Evolutionary conservation across 2,888 invertebrate species (phyloP), one percentile per base, ranked within the genome.

Genomic region (Venusia cambrica): DNA sequence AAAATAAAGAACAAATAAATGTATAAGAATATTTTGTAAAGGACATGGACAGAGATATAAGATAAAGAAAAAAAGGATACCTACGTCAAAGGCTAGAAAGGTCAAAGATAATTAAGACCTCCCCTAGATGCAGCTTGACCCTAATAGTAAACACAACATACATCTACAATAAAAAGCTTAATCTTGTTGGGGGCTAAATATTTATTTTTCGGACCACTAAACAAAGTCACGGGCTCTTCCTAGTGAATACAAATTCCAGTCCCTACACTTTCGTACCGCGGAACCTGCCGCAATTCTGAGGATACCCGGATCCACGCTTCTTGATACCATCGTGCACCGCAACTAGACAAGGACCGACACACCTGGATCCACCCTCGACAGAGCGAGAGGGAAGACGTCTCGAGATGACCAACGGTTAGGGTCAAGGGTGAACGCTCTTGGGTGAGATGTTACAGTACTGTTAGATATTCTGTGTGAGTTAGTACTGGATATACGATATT

Each of bases 381-480:
- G 62, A 73, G 47, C 7, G 64, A 51, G 76, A 77, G 42, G 29
- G 61, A 42, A 47, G 51, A 55, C 64, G 68, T 70, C 72, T 73
- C 71, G 64, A 75, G 80, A 81, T 85, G 85, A 83, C 85, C 85
- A 84, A 75, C 74, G 70, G 72, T 74, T 74, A 75, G 77, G 85
- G 85, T 87, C 85, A 87, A 65, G 77, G 85, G 85, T 87, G 83
- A 87, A 87, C 62, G 85, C 77, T 84, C 85, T 76, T 64, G 70
- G 79, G 75, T 74, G 76, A 77, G 68, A 50, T 47, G 47, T 47
- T 41, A 38, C 18, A 40, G 32, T 30, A 39, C 45, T 50, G 35
- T 26, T 0, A 1, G 7, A 4, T 34, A 39, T 26, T 34, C 39
- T 34, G 20, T 39, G 38, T 22, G 7, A 28, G 10, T 19, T 18